Conservation (phyloP, 2,888 invertebrate genomes). For the Andrena chrysosceles region DNA sequence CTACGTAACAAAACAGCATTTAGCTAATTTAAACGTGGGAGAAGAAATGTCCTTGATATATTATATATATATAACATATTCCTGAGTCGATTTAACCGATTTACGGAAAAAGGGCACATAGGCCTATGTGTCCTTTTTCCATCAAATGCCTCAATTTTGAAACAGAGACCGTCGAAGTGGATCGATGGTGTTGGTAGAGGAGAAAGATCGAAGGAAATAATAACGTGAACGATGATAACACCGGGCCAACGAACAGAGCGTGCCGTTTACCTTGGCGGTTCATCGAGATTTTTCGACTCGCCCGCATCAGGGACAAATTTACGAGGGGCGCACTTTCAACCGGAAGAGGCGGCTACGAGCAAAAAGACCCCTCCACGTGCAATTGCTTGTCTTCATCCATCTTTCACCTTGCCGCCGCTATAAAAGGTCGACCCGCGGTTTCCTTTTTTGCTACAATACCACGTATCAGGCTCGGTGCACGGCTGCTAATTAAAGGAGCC, state of each 20-base stretch:
- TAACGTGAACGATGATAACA: conserved; percentile 2
- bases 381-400: conserved; percentile 64
- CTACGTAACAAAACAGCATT: too few relatives aligned
- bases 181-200: background rate
- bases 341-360: conserved; percentile 55
- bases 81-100: too few relatives aligned
- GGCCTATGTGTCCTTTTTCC: too few relatives aligned
- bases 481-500: conserved; percentile 44
- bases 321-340: conserved; percentile 63
- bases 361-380: conserved; percentile 43
- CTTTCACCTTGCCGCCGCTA: conserved; percentile 41
- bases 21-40: too few relatives aligned
- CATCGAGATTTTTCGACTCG: conserved; percentile 70
- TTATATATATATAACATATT: too few relatives aligned
- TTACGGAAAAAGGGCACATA: too few relatives aligned
- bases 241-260: background rate
- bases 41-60: too few relatives aligned
- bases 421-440: conserved; percentile 25
- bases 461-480: conserved; percentile 29
- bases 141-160: too few relatives aligned
- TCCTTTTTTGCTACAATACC: conserved; percentile 12
- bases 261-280: conserved; percentile 42
- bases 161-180: conserved; percentile 1
- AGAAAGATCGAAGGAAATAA: conserved; percentile 8
- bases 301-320: conserved; percentile 66